phyloP scores from a whole-genome alignment of 2,888 invertebrate species.

The Philereme vetulata region DNA sequence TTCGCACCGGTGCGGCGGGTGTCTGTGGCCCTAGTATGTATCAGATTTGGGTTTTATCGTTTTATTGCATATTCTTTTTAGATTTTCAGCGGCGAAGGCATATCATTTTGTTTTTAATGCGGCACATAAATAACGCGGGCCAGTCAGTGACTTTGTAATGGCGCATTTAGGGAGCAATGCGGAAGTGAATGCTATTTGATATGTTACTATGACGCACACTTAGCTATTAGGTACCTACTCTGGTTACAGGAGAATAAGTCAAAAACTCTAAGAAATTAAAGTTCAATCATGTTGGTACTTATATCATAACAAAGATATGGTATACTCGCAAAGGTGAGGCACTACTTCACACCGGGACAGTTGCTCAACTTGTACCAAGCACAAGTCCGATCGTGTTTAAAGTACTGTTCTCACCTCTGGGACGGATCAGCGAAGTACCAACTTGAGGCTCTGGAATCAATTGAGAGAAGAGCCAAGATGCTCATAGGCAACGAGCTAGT shows the following conservation, averaged over 20 bases:
- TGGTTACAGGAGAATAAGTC: constrained; percentile 5
- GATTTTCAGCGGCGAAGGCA: constrained; percentile 83
- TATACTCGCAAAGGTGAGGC: too few species aligned
- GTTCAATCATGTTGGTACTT: too few species aligned
- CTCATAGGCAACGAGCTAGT: too few species aligned
- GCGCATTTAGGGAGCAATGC: constrained; percentile 72
- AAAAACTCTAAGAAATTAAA: too few species aligned
- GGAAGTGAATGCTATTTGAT: constrained; percentile 71
- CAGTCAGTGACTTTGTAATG: constrained; percentile 77
- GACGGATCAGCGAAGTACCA: too few species aligned
- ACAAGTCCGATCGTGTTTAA: too few species aligned
- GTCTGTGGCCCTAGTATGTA: constrained; percentile 80
- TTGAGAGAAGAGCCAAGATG: too few species aligned
- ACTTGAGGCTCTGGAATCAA: too few species aligned
- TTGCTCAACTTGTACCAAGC: too few species aligned
- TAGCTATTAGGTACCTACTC: constrained; percentile 7
- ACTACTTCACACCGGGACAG: too few species aligned
- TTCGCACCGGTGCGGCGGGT: constrained; percentile 74
- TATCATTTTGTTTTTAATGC: constrained; percentile 84
- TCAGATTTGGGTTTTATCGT: constrained; percentile 84
- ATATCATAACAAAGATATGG: too few species aligned
- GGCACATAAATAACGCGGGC: constrained; percentile 77
- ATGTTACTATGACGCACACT: constrained; percentile 29
- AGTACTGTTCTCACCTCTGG: too few species aligned
- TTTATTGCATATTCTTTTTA: constrained; percentile 85